A percentile compares a stretch with the other conserved stretches of the same genome.
Conservation (phyloP, 2,113 vertebrate genomes). For the Hylia prasina region DNA sequence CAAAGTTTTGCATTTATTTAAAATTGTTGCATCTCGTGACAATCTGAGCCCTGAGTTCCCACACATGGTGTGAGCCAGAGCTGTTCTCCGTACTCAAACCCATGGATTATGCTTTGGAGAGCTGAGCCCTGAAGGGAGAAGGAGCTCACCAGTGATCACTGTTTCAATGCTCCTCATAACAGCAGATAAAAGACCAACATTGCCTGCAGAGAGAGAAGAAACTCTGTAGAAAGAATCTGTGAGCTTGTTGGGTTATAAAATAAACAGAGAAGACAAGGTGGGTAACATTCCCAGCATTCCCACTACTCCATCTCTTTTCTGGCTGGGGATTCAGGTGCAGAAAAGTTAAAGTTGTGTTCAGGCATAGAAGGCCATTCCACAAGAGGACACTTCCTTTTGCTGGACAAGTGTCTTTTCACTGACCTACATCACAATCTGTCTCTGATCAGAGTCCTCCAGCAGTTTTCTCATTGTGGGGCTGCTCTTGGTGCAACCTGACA, state of each 20-base stretch:
- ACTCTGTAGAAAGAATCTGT: neutral
- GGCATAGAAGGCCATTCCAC: neutral
- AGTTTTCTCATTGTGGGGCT: neutral
- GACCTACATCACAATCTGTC: neutral
- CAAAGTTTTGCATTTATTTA: neutral
- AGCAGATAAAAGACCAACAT: neutral
- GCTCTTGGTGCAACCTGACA: neutral
- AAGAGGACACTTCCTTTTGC: neutral
- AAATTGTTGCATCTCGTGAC: neutral
- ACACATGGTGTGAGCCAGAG: rapidly evolving
- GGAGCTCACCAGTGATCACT: neutral
- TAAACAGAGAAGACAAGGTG: neutral
- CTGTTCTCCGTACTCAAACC: neutral
- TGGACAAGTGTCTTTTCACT: neutral
- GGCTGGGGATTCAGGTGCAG: neutral
- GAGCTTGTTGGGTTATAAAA: neutral
- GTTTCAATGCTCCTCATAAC: neutral
- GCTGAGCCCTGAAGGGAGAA: neutral
- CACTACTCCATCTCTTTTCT: neutral
- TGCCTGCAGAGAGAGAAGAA: neutral
- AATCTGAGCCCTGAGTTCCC: neutral
- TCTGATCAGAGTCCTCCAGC: neutral
- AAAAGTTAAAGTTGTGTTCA: neutral
- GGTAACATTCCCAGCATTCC: neutral
- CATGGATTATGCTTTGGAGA: neutral